phyloP scores from a whole-genome alignment of 1,140 invertebrate genomes.

The Diabrotica undecimpunctata region DNA sequence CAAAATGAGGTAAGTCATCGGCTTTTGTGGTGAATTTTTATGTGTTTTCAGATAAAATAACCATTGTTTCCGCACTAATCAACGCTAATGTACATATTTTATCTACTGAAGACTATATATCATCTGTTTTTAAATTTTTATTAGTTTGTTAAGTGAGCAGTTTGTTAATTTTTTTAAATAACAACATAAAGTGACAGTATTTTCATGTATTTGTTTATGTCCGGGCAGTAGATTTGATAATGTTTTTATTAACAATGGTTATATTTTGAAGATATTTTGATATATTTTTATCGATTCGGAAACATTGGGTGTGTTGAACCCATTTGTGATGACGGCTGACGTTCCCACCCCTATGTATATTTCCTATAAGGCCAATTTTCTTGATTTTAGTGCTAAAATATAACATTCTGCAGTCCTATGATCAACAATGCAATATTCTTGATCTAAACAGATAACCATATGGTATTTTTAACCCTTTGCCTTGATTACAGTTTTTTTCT shows the following conservation, averaged over 20 bases:
- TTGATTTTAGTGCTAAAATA: slow-evolving; percentile 7
- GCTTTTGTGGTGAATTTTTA: slow-evolving; percentile 23
- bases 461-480: slow-evolving; percentile 20
- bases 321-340: slow-evolving; percentile 29
- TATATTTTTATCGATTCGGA: slow-evolving; percentile 36
- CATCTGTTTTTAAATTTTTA: background rate
- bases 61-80: background rate
- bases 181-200: slow-evolving; percentile 12
- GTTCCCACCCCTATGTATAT: slow-evolving; percentile 23
- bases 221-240: slow-evolving; percentile 1
- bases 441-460: slow-evolving; percentile 6
- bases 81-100: no score
- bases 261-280: slow-evolving; percentile 21
- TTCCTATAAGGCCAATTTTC: slow-evolving; percentile 22
- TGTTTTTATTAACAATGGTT: slow-evolving; percentile 21
- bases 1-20: slow-evolving; percentile 33
- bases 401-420: slow-evolving; percentile 20
- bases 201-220: slow-evolving; percentile 21
- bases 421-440: slow-evolving; percentile 10
- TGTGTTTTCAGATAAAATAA: background rate
- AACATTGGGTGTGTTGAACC: slow-evolving; percentile 38
- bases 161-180: slow-evolving; percentile 4
- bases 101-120: background rate
- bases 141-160: background rate
- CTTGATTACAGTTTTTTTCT: slow-evolving; percentile 7